A percentile compares a stretch with the other conserved stretches of the same genome.
Conservation (phyloP, 2,113 vertebrate genomes). For the Labeo rohita region DNA sequence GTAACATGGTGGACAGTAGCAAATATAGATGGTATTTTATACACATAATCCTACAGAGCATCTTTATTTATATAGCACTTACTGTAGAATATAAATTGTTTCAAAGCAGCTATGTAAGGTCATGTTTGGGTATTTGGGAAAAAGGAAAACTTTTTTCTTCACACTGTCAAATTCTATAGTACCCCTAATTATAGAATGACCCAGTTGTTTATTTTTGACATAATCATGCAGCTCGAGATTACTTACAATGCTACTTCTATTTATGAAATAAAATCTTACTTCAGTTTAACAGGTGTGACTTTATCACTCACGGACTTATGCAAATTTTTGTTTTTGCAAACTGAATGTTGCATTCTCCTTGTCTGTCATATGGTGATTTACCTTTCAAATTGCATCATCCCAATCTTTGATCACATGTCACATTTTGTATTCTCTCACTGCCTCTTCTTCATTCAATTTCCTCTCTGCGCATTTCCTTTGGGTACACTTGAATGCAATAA, state of each 20-base stretch:
- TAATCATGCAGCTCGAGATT: not conserved
- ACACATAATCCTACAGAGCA: no score
- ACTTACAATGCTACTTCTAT: not conserved
- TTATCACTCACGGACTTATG: slow-evolving; percentile 23
- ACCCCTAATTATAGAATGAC: no score
- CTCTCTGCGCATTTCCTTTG: not conserved
- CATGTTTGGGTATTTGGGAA: no score
- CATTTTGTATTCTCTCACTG: slow-evolving; percentile 19
- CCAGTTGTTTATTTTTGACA: not conserved
- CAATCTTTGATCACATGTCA: slow-evolving; percentile 27
- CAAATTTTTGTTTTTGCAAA: slow-evolving; percentile 16
- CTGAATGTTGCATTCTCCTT: slow-evolving; percentile 15
- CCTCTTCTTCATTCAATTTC: slow-evolving; percentile 10
- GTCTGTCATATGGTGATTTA: slow-evolving; percentile 17
- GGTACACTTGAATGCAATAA: slow-evolving; percentile 36
- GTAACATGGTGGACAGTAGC: no score
- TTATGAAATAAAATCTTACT: not conserved
- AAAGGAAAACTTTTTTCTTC: no score
- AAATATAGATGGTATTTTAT: no score
- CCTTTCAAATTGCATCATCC: slow-evolving; percentile 48
- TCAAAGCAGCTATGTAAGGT: no score
- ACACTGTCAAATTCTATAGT: no score
- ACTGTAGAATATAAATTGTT: no score
- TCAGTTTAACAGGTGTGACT: slow-evolving; percentile 22
- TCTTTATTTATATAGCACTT: no score